These are phyloP conservation scores for Gastrophysa polygoni DNA, from an alignment of 2,888 invertebrate genomes.

Conservation along the genomic window DNA sequence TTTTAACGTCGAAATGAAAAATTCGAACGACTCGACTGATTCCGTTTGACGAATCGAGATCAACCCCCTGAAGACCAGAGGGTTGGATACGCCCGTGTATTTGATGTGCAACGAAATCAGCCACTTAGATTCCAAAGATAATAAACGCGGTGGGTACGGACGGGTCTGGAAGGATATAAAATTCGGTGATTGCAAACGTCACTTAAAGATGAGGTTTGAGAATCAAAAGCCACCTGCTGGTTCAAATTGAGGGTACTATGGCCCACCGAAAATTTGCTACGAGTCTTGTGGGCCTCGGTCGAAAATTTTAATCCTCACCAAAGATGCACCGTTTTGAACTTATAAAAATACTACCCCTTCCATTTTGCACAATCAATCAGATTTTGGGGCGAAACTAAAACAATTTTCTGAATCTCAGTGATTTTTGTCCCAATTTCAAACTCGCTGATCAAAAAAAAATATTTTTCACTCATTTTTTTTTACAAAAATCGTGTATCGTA, in stretches of 20 bases:
- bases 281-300: neutral
- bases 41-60: neutral
- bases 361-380: too few relatives aligned
- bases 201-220: conserved; percentile 21
- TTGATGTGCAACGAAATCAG: conserved; percentile 3
- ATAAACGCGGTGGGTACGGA: conserved; percentile 9
- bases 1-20: too few relatives aligned
- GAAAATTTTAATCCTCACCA: too few relatives aligned
- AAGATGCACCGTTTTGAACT: too few relatives aligned
- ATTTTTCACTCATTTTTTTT: too few relatives aligned
- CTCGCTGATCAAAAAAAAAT: too few relatives aligned
- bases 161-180: conserved; percentile 14
- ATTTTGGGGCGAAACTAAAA: too few relatives aligned
- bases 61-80: neutral
- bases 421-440: too few relatives aligned
- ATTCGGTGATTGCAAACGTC: conserved; percentile 12
- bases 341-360: too few relatives aligned
- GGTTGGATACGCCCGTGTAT: neutral
- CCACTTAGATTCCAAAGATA: conserved; percentile 18
- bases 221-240: conserved; percentile 43
- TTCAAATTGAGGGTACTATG: conserved; percentile 42
- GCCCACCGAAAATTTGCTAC: conserved; percentile 25
- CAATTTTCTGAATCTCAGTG: too few relatives aligned
- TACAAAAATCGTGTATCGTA: too few relatives aligned
- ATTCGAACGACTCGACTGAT: too few relatives aligned